These are phyloP conservation scores for Pithys albifrons DNA, from an alignment of 2,113 vertebrate genomes.

Conservation along the genomic window DNA sequence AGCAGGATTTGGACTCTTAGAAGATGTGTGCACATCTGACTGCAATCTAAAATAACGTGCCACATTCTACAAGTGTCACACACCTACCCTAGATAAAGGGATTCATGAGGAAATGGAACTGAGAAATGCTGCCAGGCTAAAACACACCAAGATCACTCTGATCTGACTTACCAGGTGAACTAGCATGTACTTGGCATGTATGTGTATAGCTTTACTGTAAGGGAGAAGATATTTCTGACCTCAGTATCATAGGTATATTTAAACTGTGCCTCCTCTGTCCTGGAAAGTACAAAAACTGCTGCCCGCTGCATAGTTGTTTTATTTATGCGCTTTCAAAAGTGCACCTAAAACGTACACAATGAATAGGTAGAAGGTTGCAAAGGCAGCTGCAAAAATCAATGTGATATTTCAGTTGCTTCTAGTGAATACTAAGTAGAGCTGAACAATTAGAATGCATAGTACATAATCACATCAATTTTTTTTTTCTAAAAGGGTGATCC, in stretches of 20 bases:
- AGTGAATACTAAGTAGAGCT: neutral
- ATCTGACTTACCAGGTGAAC: neutral
- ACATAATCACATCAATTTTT: neutral
- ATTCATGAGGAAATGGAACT: neutral
- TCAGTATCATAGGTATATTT: neutral
- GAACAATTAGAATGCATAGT: neutral
- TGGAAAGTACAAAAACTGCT: neutral
- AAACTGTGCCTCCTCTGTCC: neutral
- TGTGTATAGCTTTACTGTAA: neutral
- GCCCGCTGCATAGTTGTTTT: neutral
- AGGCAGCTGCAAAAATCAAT: neutral
- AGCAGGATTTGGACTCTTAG: neutral
- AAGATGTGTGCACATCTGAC: neutral
- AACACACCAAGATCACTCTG: neutral
- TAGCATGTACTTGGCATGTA: neutral
- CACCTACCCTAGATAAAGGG: accelerated
- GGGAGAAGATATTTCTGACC: neutral
- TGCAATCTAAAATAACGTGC: neutral
- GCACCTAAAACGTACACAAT: neutral
- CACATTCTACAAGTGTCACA: neutral
- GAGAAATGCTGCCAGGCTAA: neutral
- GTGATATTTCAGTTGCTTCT: neutral
- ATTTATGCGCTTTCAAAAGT: neutral
- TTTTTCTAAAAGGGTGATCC: neutral
- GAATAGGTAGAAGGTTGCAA: neutral